Conservation (phyloP, 2,797 vertebrate genomes). For the Podarcis siculus region DNA sequence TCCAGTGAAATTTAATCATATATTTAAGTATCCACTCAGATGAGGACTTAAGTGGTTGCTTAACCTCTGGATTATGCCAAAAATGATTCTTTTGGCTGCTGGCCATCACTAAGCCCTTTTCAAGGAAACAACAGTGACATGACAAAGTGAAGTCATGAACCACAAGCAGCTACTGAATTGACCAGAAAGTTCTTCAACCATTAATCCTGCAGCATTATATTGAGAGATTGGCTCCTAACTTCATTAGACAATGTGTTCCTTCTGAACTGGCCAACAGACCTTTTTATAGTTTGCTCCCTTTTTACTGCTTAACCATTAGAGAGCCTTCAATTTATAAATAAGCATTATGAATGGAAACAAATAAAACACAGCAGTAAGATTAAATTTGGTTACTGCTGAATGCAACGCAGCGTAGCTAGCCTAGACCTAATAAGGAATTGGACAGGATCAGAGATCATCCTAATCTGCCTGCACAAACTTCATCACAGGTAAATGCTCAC, state of each 20-base stretch:
- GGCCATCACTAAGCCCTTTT: neutral
- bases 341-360: neutral
- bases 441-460: neutral
- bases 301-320: neutral
- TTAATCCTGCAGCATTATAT: neutral
- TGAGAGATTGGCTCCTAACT: neutral
- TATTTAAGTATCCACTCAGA: neutral
- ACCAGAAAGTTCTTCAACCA: neutral
- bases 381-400: neutral
- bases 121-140: neutral
- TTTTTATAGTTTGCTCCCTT: neutral
- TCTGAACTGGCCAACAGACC: neutral
- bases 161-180: neutral
- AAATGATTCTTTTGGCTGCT: neutral
- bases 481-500: no score
- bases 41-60: no score
- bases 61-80: fast-evolving
- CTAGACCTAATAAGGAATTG: neutral
- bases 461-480: neutral
- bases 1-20: neutral
- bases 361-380: neutral
- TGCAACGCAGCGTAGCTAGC: neutral
- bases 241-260: neutral
- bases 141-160: neutral
- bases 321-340: neutral